These are phyloP conservation scores for Dione vanillae DNA, from an alignment of 2,888 invertebrate species.

Conservation along the genomic window DNA sequence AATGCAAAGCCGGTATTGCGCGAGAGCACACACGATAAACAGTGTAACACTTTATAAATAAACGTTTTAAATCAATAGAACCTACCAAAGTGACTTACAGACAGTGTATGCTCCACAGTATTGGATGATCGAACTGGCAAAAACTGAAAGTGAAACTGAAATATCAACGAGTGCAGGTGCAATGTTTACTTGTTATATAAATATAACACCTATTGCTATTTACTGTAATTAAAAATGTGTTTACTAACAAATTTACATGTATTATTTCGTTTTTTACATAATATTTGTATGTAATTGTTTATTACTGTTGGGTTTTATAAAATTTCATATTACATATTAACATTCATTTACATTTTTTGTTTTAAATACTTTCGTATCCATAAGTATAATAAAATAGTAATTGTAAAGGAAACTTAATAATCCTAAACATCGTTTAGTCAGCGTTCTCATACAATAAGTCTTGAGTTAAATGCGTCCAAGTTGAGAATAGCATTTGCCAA, in stretches of 20 bases:
- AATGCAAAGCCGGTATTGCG: constrained; percentile 63
- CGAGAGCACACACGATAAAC: constrained; percentile 71
- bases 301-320: background rate
- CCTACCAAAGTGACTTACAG: constrained; percentile 63
- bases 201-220: constrained; percentile 33
- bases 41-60: constrained; percentile 57
- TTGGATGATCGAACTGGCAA: constrained; percentile 47
- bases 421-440: constrained; percentile 73
- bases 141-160: constrained; percentile 60
- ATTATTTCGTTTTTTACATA: background rate
- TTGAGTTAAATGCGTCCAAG: constrained; percentile 43
- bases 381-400: constrained; percentile 55
- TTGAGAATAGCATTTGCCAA: constrained; percentile 44
- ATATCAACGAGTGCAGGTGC: constrained; percentile 74
- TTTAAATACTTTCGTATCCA: constrained; percentile 32
- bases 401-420: constrained; percentile 68
- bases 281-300: background rate
- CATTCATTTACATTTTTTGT: background rate
- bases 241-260: background rate
- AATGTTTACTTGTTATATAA: constrained; percentile 66
- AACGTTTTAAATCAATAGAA: constrained; percentile 57
- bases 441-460: constrained; percentile 51
- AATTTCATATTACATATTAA: background rate
- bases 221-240: constrained; percentile 8
- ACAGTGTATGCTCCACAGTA: constrained; percentile 64